Evolutionary conservation across 2,113 vertebrate species (phyloP).

Genomic region (Corythoichthys haematopterus): DNA sequence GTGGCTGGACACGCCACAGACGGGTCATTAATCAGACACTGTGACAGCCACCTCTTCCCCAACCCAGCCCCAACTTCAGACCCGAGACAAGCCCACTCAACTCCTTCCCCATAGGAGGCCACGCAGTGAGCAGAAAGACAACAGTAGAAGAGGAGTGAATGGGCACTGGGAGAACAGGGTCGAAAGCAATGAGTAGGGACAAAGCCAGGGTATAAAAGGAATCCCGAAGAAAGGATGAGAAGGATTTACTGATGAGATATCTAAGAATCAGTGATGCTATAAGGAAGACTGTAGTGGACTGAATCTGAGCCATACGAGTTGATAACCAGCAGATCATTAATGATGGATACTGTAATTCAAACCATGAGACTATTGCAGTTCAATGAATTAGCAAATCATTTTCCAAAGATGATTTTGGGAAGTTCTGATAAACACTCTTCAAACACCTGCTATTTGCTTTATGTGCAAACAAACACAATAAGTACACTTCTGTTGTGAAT

Average conservation of each 20-base stretch:
- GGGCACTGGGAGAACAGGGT: conserved; percentile 50
- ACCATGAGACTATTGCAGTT: neutral
- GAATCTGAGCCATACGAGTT: conserved; percentile 3
- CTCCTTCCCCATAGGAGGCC: conserved; percentile 64
- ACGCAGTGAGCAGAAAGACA: conserved; percentile 51
- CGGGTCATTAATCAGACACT: conserved; percentile 98
- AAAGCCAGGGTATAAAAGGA: conserved; percentile 35
- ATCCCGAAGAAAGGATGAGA: conserved; percentile 5
- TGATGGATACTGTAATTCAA: conserved; percentile 8
- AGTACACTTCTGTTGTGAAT: neutral
- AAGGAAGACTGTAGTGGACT: conserved; percentile 15
- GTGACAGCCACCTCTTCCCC: conserved; percentile 90
- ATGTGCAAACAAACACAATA: neutral
- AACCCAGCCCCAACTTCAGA: conserved; percentile 61
- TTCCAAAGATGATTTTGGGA: neutral
- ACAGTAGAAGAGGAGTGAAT: conserved; percentile 48
- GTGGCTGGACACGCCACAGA: conserved; percentile 97
- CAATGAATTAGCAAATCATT: neutral
- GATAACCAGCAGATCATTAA: conserved; percentile 11
- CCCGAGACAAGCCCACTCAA: conserved; percentile 70
- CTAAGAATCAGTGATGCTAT: conserved; percentile 21
- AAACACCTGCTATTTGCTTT: neutral
- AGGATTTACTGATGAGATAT: conserved; percentile 33
- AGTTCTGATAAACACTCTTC: neutral
- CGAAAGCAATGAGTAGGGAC: conserved; percentile 55